Evolutionary conservation across 2,113 vertebrate species (phyloP), one percentile per base, ranked within the genome.

Genomic region (Paramormyrops kingsleyae): DNA sequence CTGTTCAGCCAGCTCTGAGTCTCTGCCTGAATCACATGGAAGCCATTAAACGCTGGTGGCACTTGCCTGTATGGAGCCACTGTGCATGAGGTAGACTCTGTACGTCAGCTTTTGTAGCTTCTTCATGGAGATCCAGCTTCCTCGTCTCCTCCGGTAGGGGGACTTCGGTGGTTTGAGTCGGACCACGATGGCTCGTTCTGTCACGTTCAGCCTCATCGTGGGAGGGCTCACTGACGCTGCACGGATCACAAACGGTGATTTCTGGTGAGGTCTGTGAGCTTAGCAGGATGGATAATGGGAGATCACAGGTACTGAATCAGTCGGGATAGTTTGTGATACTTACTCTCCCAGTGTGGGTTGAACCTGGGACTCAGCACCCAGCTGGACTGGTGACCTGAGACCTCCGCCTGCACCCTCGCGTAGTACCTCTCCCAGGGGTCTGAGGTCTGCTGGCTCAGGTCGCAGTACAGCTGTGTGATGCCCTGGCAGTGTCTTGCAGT

Each of bases 391-490:
- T 88, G 74, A 21, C 91, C 89, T 1, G 92, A 19, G 8, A 90
- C 92, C 46, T 88, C 90, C 0, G 93, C 92, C 0, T 91, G 91
- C 19, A 96, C 94, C 86, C 94, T 92, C 83, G 95, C 95, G 4
- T 96, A 97, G 94, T 97, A 97, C 95, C 95, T 96, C 91, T 96
- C 95, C 35, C 92, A 94, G 80, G 90, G 88, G 7, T 95, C 93
- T 1, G 95, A 93, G 21, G 93, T 97, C 93, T 93, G 88, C 4
- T 39, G n/a, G 52, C 95, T 97, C 62, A 97, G 94, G 94, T 97
- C 95, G 90, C 96, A 97, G 2, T 89, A 89, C 0, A 19, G 90
- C 88, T 86, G 70, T 0, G 19, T 84, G 91, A 94, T 94, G 15
- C 92, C 93, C 91, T 95, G 95, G 84, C 96, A 97, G 62, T 88